Evolutionary conservation across 2,797 vertebrate species (phyloP).

Genomic region (Neomorphus geoffroyi): DNA sequence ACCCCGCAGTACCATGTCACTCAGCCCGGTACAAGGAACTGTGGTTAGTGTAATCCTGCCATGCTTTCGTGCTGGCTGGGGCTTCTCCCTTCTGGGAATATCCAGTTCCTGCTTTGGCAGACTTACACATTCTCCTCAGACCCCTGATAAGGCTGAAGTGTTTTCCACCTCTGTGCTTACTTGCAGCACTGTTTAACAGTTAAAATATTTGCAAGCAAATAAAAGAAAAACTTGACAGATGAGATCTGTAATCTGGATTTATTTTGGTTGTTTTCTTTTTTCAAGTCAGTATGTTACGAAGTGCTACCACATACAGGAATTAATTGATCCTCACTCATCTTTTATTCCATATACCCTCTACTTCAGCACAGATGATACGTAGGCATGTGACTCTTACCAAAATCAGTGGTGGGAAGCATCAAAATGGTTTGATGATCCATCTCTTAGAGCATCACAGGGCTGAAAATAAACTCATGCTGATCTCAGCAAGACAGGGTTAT

Average conservation of each 20-base stretch:
- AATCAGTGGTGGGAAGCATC: background rate
- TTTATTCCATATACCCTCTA: background rate
- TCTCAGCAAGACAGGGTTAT: background rate
- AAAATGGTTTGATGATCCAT: accelerated
- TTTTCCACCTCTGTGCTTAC: background rate
- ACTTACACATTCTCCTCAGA: background rate
- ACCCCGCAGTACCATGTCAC: background rate
- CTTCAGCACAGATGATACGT: background rate
- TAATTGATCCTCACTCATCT: accelerated
- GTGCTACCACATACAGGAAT: background rate
- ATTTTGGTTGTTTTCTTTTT: background rate
- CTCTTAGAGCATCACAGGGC: background rate
- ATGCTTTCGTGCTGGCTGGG: accelerated
- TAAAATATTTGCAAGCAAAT: background rate
- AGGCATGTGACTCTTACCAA: background rate
- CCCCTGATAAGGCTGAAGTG: background rate
- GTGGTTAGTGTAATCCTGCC: background rate
- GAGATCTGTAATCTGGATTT: background rate
- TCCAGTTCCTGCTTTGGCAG: background rate
- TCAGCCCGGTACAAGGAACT: background rate
- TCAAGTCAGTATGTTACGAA: background rate
- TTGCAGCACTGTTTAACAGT: background rate
- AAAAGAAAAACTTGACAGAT: background rate
- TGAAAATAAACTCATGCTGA: background rate
- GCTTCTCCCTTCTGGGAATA: background rate